Base-by-base conservation (phyloP, 2,797 vertebrate species). In the Sus cebifrons region DNA sequence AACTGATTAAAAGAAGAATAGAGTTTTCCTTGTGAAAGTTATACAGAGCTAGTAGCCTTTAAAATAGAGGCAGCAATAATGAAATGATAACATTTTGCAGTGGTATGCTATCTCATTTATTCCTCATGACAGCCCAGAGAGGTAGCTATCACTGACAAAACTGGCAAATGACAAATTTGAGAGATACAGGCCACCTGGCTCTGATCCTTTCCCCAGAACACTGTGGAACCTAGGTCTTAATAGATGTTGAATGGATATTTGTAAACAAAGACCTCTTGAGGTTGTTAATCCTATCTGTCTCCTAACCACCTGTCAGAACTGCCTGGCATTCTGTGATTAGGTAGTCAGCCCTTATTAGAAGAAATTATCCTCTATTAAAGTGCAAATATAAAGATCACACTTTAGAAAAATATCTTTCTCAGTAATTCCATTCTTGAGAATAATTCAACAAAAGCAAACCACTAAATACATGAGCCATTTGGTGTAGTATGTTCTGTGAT, bases 391-490 rank as follows among this genome's bases (percentile, higher is more conserved):
- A 73, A 75, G 12, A 64, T 4, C 20, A 86, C 54, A 40, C 0
- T 85, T 74, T 82, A 71, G 13, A 27, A 58, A 29, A 56, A 65
- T 40, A 14, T 67, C 88, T 90, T 12, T n/a, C 44, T 23, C 56
- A 79, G 71, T 27, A 75, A 94, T 74, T 93, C 36, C 52, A 54
- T 86, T 78, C 23, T 60, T 71, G 18, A 15, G 3, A 89, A 79
- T 93, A 88, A 86, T 70, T 96, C 70, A 89, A 71, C 65, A 78
- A 93, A 87, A 88, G 40, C 23, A 83, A 89, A 83, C n/a, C 27
- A 70, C 44, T 82, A 95, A 86, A 56, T 49, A 64, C 44, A 67
- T 8, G 60, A 89, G 52, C 29, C 2, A 64, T 21, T 70, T 89
- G 32, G 16, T 74, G 10, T 25, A 25, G 10, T 44, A 4, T 60